Percentiles rank a stretch among this genome's conserved stretches.
phyloP scores from a whole-genome alignment of 1,140 invertebrate genomes.

The Coelopa frigida region DNA sequence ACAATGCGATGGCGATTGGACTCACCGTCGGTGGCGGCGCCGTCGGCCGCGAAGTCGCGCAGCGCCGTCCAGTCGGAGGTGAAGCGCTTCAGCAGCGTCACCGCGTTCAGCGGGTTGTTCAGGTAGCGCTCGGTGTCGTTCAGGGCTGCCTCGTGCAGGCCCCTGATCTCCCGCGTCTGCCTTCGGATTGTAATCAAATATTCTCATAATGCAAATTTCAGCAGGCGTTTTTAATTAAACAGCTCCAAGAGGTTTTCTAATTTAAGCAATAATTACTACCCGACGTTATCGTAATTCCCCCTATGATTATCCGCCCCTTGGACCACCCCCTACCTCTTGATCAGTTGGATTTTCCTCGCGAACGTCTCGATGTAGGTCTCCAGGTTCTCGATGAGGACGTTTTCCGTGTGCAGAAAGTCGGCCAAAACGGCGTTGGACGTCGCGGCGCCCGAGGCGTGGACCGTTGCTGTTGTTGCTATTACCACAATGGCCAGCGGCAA shows the following conservation, averaged over 20 bases:
- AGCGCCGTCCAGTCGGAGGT: conserved; percentile 72
- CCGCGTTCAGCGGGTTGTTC: conserved; percentile 93
- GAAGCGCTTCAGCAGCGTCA: conserved; percentile 88
- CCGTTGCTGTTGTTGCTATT: too few species aligned
- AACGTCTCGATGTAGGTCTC: conserved; percentile 4
- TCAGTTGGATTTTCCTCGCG: conserved; percentile 3
- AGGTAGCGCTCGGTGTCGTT: conserved; percentile 73
- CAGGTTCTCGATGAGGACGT: conserved; percentile 7
- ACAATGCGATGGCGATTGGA: background rate
- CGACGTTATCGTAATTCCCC: too few species aligned
- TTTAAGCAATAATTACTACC: background rate
- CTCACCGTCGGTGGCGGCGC: conserved; percentile 9
- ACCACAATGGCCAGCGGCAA: too few species aligned
- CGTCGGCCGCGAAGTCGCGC: conserved; percentile 20
- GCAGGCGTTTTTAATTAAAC: background rate
- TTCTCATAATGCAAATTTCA: conserved; percentile 3
- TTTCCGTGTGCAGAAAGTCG: conserved; percentile 11
- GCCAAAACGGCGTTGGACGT: background rate
- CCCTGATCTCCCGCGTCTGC: conserved; percentile 56
- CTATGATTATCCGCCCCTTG: too few species aligned
- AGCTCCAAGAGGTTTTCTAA: background rate
- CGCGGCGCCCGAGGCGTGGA: background rate
- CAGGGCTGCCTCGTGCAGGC: conserved; percentile 67
- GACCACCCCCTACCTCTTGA: conserved; percentile 9
- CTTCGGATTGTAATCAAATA: too few species aligned